Percentiles rank a stretch among this genome's conserved stretches.
phyloP scores from a whole-genome alignment of 2,113 vertebrate species.

The Corythaixoides concolor region DNA sequence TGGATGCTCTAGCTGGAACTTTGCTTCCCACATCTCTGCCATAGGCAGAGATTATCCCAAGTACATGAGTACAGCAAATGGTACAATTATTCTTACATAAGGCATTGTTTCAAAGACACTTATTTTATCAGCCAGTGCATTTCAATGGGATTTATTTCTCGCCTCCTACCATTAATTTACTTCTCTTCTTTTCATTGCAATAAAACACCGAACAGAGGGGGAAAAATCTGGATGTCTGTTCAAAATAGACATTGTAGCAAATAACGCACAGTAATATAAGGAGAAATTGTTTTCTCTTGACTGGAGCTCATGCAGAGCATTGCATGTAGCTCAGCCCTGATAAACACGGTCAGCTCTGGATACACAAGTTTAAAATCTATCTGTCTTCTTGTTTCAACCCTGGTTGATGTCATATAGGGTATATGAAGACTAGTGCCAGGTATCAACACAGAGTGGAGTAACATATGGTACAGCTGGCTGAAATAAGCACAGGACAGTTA shows the following conservation, averaged over 20 bases:
- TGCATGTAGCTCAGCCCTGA: not conserved
- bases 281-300: conserved; percentile 18
- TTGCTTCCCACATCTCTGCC: not conserved
- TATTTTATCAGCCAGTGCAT: conserved; percentile 39
- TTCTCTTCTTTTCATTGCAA: conserved; percentile 9
- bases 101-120: conserved; percentile 31
- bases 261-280: conserved; percentile 19
- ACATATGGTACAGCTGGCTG: not conserved
- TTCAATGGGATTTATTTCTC: conserved; percentile 21
- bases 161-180: conserved; percentile 29
- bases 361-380: not conserved
- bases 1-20: not conserved
- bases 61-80: conserved; percentile 34
- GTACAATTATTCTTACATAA: conserved; percentile 54
- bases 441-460: not conserved
- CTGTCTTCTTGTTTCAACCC: not conserved
- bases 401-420: not conserved
- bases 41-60: not conserved
- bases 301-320: not conserved
- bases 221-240: not conserved
- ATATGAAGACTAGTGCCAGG: not conserved
- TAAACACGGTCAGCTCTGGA: not conserved
- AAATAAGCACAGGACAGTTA: not conserved
- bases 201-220: not conserved
- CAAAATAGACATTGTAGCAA: conserved; percentile 11